Evolutionary conservation across 2,888 invertebrate species (phyloP), one percentile per base, ranked within the genome.

Genomic region (Stegana nigrithorax): DNA sequence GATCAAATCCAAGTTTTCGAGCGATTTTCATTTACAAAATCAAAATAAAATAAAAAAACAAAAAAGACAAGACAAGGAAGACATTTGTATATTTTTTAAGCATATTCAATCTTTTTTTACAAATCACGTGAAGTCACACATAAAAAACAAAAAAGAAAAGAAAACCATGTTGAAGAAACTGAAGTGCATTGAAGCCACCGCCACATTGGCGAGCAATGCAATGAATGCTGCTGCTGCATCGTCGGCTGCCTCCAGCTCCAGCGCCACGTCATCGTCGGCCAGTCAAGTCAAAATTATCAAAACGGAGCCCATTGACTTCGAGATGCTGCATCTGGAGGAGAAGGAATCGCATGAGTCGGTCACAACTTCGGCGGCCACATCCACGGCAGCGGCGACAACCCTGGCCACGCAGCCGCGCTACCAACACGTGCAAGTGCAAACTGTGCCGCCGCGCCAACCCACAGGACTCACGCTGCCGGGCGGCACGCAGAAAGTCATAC

Each of bases 261-360:
- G 14, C 36, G 23, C 57, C n/a, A 29, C 45, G 17, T 21, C 36
- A 42, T 26, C 45, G 17, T 21, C 36, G 45, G 44, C 51, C 12
- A 47, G 66, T 23, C 67, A 65, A 64, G 61, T 70, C 55, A 78
- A 84, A 64, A 66, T 81, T 27, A 85, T 85, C 29, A 85, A 85
- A 74, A 80, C 81, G 27, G 85, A 85, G 67, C 85, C 85, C 36
- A 77, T 84, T 12, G 84, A 85, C 65, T 80, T 78, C 57, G 85
- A 84, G 66, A 78, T 83, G 81, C 58, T 82, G 66, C 80, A 82
- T 47, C 36, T 80, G 60, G 76, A 80, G 53, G 75, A 81, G 60
- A 70, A 70, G 17, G 71, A 75, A 45, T 23, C 69, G 42, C 63
- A 67, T 19, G 69, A 73, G 26, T 10, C 12, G 36, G 12, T 25